These are phyloP conservation scores for Xestoiulus laeticollis DNA, from an alignment of 2,888 invertebrate species.

Conservation along the genomic window DNA sequence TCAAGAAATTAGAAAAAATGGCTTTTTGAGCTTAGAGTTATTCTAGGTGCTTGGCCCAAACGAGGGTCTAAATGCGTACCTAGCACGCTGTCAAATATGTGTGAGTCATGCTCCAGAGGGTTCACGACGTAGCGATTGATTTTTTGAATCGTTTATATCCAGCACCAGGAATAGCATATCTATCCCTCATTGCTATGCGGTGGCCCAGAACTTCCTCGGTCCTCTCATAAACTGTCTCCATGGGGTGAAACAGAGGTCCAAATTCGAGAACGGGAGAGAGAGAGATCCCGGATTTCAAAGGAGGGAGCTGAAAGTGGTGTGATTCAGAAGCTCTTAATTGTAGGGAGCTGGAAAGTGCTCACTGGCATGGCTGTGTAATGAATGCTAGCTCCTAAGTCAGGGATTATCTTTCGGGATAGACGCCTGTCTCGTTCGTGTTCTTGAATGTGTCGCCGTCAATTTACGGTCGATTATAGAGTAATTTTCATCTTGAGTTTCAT, in stretches of 20 bases:
- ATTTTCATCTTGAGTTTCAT: neutral
- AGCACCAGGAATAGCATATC: neutral
- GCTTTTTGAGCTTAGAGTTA: neutral
- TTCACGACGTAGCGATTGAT: neutral
- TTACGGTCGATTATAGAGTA: neutral
- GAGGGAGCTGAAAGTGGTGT: neutral
- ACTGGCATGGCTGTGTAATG: neutral
- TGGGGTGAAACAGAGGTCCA: neutral
- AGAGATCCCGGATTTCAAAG: neutral
- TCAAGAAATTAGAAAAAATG: neutral
- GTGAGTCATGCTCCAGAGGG: neutral
- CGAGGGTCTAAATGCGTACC: neutral
- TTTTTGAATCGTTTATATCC: neutral
- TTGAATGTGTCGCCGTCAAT: neutral
- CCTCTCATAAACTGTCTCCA: neutral
- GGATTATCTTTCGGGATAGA: neutral
- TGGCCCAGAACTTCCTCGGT: neutral
- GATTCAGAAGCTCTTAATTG: slow-evolving; percentile 6
- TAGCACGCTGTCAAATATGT: slow-evolving; percentile 22
- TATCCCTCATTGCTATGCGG: neutral
- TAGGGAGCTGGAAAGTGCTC: neutral
- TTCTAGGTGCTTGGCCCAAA: neutral
- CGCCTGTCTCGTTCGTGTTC: neutral
- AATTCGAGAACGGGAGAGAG: neutral
- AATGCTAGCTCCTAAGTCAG: neutral